Percentiles rank a stretch among this genome's conserved stretches.
These are phyloP conservation scores for Potamilus streckersoni DNA, from an alignment of 1,140 invertebrate genomes.

Conservation along the genomic window DNA sequence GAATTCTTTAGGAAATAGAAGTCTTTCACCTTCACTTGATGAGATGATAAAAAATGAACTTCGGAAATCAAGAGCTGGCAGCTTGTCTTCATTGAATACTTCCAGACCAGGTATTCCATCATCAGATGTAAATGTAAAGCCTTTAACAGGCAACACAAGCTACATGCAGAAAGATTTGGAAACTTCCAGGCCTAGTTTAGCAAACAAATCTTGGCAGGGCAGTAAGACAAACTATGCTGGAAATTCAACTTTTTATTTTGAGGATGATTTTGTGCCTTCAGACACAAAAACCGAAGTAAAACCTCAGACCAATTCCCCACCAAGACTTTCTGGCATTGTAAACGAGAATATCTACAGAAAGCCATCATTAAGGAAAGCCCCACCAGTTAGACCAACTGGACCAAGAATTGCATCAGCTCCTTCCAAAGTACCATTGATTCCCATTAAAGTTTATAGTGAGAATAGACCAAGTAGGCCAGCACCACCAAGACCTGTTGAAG, in stretches of 20 bases:
- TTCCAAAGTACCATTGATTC: conserved; percentile 29
- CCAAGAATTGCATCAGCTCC: conserved; percentile 37
- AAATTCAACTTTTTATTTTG: conserved; percentile 39
- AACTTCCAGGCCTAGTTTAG: background rate
- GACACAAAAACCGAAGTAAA: conserved; percentile 18
- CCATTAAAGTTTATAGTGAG: conserved; percentile 32
- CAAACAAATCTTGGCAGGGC: background rate
- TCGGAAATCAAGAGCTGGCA: no score
- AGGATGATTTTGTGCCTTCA: conserved; percentile 4
- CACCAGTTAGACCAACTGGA: conserved; percentile 50
- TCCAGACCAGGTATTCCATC: no score
- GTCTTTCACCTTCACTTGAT: conserved; percentile 14
- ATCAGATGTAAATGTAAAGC: background rate
- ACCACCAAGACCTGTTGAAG: conserved; percentile 25
- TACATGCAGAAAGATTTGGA: background rate
- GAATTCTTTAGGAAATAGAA: no score
- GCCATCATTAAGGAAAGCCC: conserved; percentile 45
- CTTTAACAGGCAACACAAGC: background rate
- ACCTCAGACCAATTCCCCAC: conserved; percentile 40
- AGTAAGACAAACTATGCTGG: conserved; percentile 20
- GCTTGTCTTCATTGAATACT: no score
- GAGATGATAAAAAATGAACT: conserved; percentile 29
- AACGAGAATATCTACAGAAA: conserved; percentile 27
- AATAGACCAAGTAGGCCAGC: conserved; percentile 6
- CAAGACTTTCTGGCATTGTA: conserved; percentile 10